These are phyloP conservation scores for Philopotamus ludificatus DNA, from an alignment of 1,140 invertebrate species.

Conservation along the genomic window DNA sequence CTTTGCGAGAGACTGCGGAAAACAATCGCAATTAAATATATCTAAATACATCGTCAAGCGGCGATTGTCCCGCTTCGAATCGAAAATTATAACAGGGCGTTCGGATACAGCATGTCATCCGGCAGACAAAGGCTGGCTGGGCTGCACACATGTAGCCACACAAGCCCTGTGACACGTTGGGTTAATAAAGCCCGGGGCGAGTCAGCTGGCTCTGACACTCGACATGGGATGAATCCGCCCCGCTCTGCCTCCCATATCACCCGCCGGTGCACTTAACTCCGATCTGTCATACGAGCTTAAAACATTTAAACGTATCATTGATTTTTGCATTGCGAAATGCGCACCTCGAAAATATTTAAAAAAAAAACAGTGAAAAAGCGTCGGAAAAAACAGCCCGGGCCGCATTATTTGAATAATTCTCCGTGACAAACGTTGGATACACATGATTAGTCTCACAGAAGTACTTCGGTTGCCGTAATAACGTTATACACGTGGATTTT, in stretches of 20 bases:
- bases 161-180: not conserved
- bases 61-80: no score
- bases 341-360: no score
- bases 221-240: no score
- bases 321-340: no score
- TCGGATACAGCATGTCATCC: no score
- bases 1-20: not conserved
- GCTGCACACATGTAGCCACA: not conserved
- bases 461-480: not conserved
- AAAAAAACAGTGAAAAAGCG: not conserved
- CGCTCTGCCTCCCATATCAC: no score
- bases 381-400: slow-evolving; percentile 5
- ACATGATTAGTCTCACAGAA: slow-evolving; percentile 32
- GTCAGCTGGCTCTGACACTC: slow-evolving; percentile 21
- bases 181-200: not conserved
- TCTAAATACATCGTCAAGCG: no score
- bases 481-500: slow-evolving; percentile 6
- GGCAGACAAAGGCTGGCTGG: not conserved
- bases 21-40: not conserved
- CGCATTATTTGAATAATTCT: slow-evolving; percentile 25
- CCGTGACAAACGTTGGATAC: slow-evolving; percentile 34
- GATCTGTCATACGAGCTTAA: no score
- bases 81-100: no score
- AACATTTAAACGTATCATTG: no score
- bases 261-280: no score